These are phyloP conservation scores for Dione vanillae DNA, from an alignment of 2,888 invertebrate genomes.

Conservation along the genomic window DNA sequence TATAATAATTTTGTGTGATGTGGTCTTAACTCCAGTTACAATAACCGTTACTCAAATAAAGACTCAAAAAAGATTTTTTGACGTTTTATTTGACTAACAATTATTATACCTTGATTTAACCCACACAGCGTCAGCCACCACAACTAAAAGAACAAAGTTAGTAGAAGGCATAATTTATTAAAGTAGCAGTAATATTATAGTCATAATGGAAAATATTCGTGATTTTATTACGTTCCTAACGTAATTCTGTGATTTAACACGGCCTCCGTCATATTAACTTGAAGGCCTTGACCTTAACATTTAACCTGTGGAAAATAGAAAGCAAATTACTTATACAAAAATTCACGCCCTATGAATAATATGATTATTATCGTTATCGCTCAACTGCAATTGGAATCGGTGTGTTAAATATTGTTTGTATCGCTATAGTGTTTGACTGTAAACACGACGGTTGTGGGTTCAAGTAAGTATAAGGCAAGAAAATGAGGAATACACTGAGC, in stretches of 20 bases:
- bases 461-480: no score
- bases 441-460: no score
- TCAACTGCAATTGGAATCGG: not conserved
- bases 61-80: no score
- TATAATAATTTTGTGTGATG: no score
- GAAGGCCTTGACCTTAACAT: slow-evolving; percentile 7
- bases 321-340: slow-evolving; percentile 4
- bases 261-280: not conserved
- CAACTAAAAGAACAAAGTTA: not conserved
- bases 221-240: slow-evolving; percentile 3
- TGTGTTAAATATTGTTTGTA: not conserved
- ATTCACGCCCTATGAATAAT: slow-evolving; percentile 11
- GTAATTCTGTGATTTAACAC: slow-evolving; percentile 9
- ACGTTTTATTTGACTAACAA: no score
- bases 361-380: not conserved
- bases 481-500: no score
- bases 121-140: no score
- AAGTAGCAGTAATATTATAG: not conserved
- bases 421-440: no score
- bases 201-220: slow-evolving; percentile 14
- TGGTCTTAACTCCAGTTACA: no score
- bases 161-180: not conserved
- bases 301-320: not conserved
- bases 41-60: no score
- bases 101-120: no score